phyloP scores from a whole-genome alignment of 2,888 invertebrate species.

The Xestia sexstrigata region DNA sequence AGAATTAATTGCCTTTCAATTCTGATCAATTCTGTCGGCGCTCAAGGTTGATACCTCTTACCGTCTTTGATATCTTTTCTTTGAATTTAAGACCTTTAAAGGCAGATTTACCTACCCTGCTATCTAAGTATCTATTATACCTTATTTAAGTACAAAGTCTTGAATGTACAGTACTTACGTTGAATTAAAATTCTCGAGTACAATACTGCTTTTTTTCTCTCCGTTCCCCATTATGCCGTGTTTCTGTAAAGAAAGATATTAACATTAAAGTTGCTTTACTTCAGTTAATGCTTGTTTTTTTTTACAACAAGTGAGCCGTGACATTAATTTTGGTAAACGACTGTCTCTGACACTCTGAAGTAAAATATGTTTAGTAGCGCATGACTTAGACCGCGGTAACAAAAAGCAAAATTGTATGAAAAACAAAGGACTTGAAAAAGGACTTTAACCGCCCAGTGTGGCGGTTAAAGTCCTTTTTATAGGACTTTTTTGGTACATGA shows the following conservation, averaged over 20 bases:
- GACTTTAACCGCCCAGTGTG: background rate
- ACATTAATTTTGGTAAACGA: background rate
- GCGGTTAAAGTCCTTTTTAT: too few relatives aligned
- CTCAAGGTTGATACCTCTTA: background rate
- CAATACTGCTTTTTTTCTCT: slow-evolving; percentile 83
- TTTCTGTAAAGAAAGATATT: slow-evolving; percentile 73
- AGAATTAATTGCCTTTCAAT: background rate
- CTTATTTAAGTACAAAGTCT: background rate
- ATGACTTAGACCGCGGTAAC: background rate
- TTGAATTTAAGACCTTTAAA: slow-evolving; percentile 8
- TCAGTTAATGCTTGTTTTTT: background rate
- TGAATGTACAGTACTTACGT: slow-evolving; percentile 77
- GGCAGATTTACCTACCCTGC: background rate
- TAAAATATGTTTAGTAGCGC: slow-evolving; percentile 11
- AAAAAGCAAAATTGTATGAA: background rate
- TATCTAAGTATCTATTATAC: background rate
- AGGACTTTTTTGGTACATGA: background rate
- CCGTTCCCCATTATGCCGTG: slow-evolving; percentile 78
- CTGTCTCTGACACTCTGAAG: slow-evolving; percentile 8
- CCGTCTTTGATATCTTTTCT: background rate
- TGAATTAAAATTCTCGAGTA: slow-evolving; percentile 85
- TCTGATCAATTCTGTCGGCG: background rate
- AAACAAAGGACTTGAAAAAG: background rate
- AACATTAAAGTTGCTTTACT: slow-evolving; percentile 17
- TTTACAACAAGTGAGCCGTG: background rate